Conservation (phyloP, 2,888 invertebrate species). For the Drosophila ustulata region DNA sequence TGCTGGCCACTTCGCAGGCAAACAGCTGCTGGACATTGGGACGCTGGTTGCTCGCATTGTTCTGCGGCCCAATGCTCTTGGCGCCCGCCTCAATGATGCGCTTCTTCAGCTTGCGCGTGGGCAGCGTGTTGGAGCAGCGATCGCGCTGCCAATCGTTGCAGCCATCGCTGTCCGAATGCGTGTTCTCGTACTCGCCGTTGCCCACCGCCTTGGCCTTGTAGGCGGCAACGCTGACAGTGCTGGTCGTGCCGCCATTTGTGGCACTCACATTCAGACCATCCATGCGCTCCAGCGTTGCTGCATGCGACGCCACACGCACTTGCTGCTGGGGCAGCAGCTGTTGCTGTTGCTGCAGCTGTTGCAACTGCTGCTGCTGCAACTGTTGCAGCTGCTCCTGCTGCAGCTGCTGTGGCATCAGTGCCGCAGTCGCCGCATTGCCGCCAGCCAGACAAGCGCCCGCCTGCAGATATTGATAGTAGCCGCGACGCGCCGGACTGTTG, state of each 20-base stretch:
- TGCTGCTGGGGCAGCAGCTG: constrained; percentile 44
- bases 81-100: constrained; percentile 85
- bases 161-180: constrained; percentile 85
- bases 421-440: constrained; percentile 53
- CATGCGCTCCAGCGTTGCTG: constrained; percentile 67
- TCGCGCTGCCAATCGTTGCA: constrained; percentile 84
- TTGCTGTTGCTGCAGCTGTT: constrained; percentile 71
- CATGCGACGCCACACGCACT: constrained; percentile 43
- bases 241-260: constrained; percentile 12
- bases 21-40: constrained; percentile 86
- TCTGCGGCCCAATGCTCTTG: constrained; percentile 84
- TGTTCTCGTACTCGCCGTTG: constrained; percentile 86
- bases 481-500: constrained; percentile 88
- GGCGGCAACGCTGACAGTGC: constrained; percentile 25
- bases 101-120: constrained; percentile 87
- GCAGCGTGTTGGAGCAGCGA: constrained; percentile 86
- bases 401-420: constrained; percentile 48
- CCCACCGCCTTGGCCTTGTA: constrained; percentile 66
- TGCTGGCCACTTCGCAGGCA: constrained; percentile 44
- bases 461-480: constrained; percentile 84
- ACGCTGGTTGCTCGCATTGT: constrained; percentile 73
- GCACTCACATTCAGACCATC: constrained; percentile 52
- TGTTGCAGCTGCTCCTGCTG: constrained; percentile 62
- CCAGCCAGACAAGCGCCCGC: constrained; percentile 59
- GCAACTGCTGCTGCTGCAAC: constrained; percentile 71